A percentile compares a stretch with the other conserved stretches of the same genome.
Evolutionary conservation across 2,888 invertebrate species (phyloP).

Genomic region (Apoda limacodes): DNA sequence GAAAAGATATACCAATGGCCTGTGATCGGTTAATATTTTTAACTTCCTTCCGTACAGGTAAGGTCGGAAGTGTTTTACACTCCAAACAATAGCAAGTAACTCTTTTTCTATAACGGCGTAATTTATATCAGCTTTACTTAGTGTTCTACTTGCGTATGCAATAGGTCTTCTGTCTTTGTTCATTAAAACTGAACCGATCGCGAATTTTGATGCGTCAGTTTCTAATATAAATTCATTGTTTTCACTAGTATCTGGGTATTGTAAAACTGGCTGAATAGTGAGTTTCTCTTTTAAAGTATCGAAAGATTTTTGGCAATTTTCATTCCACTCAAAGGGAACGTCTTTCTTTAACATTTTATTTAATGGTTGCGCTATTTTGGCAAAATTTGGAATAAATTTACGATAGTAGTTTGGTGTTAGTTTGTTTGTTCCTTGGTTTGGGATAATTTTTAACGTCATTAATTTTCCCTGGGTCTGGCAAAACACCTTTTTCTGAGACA

Average conservation of each 20-base stretch:
- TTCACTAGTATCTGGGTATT: conserved; percentile 16
- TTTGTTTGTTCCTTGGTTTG: conserved; percentile 13
- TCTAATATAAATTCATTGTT: conserved; percentile 24
- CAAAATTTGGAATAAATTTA: conserved; percentile 9
- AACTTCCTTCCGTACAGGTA: conserved; percentile 3
- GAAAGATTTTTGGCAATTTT: neutral
- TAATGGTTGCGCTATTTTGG: conserved; percentile 18
- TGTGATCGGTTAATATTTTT: conserved; percentile 17
- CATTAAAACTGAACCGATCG: conserved; percentile 19
- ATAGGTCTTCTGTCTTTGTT: conserved; percentile 8
- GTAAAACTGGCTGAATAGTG: conserved; percentile 1
- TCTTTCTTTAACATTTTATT: conserved; percentile 1
- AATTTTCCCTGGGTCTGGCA: conserved; percentile 12
- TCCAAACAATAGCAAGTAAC: conserved; percentile 11
- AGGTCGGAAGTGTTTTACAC: conserved; percentile 7
- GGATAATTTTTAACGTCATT: conserved; percentile 15
- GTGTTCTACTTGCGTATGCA: conserved; percentile 3
- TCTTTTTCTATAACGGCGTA: conserved; percentile 14
- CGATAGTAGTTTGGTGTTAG: conserved; percentile 5
- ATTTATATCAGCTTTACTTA: conserved; percentile 13
- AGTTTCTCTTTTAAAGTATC: neutral
- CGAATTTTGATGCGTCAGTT: conserved; percentile 31
- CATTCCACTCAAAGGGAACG: neutral
- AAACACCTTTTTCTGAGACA: conserved; percentile 8
- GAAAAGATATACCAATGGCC: conserved; percentile 15